phyloP scores from a whole-genome alignment of 1,140 invertebrate species.

The Dolichoris vasculosae region DNA sequence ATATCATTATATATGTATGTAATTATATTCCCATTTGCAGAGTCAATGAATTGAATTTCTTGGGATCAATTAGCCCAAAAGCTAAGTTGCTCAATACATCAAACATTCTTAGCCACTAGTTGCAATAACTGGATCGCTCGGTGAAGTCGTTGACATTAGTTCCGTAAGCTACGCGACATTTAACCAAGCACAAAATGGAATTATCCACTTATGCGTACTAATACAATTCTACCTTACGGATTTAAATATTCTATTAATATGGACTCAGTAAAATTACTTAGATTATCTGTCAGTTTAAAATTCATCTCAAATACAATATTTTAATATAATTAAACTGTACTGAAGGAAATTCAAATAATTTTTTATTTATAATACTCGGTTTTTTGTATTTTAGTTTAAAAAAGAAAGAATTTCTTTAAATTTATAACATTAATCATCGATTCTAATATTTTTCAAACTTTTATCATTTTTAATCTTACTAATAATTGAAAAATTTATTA shows the following conservation, averaged over 20 bases:
- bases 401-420: too few species aligned
- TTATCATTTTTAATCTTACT: too few species aligned
- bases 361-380: too few species aligned
- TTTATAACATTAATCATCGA: too few species aligned
- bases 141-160: background rate
- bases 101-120: background rate
- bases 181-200: background rate
- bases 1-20: background rate
- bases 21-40: background rate
- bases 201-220: background rate
- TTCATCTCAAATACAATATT: too few species aligned
- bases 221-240: background rate
- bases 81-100: background rate
- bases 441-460: too few species aligned
- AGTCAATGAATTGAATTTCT: background rate
- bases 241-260: background rate
- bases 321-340: too few species aligned
- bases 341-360: too few species aligned
- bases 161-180: background rate
- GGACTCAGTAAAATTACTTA: background rate
- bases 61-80: background rate
- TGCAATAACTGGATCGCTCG: background rate
- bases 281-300: too few species aligned
- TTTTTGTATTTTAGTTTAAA: too few species aligned
- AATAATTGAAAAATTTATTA: too few species aligned